Evolutionary conservation across 2,888 invertebrate genomes (phyloP), one percentile per base, ranked within the genome.

Genomic region (Hymenopus coronatus): DNA sequence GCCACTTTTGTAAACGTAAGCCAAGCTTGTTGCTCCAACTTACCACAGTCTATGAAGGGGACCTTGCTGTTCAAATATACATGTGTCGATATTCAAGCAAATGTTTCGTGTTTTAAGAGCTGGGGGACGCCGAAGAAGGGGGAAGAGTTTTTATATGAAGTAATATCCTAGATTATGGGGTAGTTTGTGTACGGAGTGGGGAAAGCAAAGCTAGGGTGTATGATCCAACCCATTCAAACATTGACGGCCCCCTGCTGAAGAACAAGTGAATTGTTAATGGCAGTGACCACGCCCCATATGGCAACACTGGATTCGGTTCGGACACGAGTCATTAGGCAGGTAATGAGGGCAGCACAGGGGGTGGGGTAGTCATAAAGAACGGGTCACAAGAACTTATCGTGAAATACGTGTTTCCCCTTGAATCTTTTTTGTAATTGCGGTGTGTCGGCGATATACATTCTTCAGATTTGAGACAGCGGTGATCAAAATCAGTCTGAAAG

Each of bases 241-340:
- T 15, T 20, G 54, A 70, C 54, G 25, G 54, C 54, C 54, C 54
- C 54, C 54, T 46, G 54, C 46, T n/a, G 28, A 82, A 30, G 40
- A 87, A 87, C 87, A 87, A 82, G 81, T 82, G 87, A 87, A 87
- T 87, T 82, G 87, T 87, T 87, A 87, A 87, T 87, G 87, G 81
- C 33, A 82, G 87, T 87, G 88, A 85, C 88, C 88, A 88, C 88
- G 88, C 88, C 88, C 85, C 84, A 82, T 88, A 27, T 88, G 88
- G 88, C 85, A 88, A 88, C 88, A 88, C 40, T 82, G 82, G 82
- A 9, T 82, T 28, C 83, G 83, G n/a, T 83, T 88, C 88, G 46
- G 88, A 54, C 89, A 89, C 89, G 89, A 86, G 89, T 87, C 89
- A 89, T 89, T 89, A 89, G 83, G 84, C 83, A 81, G 83, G 89